These are phyloP conservation scores for Sinohyriopsis cumingii DNA, from an alignment of 2,888 invertebrate species.

Conservation along the genomic window DNA sequence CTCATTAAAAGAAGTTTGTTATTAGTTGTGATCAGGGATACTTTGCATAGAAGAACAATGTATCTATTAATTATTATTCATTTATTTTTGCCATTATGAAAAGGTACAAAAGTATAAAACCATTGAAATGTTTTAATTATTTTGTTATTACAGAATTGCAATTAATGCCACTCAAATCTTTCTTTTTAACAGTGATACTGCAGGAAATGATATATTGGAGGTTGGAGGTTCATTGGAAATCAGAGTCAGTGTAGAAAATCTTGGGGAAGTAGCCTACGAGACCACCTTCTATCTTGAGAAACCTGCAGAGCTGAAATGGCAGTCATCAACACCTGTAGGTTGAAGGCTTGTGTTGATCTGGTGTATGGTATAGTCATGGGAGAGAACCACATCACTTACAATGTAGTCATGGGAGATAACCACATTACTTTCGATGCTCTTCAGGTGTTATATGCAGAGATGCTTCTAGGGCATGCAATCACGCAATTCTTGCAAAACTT, in stretches of 20 bases:
- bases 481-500: no score
- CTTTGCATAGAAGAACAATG: no score
- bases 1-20: no score
- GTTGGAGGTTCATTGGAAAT: conserved; percentile 85
- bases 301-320: conserved; percentile 41
- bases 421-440: background rate
- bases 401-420: background rate
- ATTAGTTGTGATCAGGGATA: no score
- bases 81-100: no score
- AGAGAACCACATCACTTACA: background rate
- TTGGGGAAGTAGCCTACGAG: conserved; percentile 77
- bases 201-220: conserved; percentile 69
- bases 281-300: conserved; percentile 53
- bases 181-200: conserved; percentile 8
- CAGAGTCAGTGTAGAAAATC: conserved; percentile 83
- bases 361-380: background rate
- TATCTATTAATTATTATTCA: no score
- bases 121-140: no score
- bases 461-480: no score
- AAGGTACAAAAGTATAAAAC: no score
- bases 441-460: no score
- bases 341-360: background rate
- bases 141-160: no score
- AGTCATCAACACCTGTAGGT: conserved; percentile 42
- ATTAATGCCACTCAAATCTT: background rate